phyloP scores from a whole-genome alignment of 2,888 invertebrate species.

The Cephalotes varians region DNA sequence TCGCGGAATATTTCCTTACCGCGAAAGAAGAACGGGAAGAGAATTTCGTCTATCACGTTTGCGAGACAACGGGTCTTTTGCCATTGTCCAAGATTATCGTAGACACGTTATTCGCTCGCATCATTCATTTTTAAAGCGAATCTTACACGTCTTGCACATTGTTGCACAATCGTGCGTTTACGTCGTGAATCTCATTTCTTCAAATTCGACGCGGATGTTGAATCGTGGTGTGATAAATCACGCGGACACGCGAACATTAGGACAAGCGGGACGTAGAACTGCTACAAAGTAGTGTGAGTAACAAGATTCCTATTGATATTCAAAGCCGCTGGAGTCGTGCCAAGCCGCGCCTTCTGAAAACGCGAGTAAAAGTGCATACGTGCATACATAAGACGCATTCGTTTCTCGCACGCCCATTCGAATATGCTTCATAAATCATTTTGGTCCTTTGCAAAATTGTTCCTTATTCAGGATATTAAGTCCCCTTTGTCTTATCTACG shows the following conservation, averaged over 20 bases:
- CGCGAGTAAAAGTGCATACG: neutral
- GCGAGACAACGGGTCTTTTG: neutral
- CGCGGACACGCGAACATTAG: conserved; percentile 60
- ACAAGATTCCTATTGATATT: conserved; percentile 78
- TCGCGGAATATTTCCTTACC: conserved; percentile 31
- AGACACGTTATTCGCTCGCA: neutral
- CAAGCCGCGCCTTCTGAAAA: conserved; percentile 53
- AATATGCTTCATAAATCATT: neutral
- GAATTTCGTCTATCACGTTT: neutral
- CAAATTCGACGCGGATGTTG: neutral
- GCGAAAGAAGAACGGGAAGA: neutral
- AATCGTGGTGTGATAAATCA: conserved; percentile 62
- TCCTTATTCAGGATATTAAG: neutral
- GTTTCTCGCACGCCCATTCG: neutral
- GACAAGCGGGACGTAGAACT: conserved; percentile 45
- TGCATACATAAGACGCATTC: neutral
- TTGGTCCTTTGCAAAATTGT: neutral
- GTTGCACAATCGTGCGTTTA: neutral
- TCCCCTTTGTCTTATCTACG: neutral
- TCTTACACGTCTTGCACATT: neutral
- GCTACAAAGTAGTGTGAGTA: conserved; percentile 73
- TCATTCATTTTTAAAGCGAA: neutral
- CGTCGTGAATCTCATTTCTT: neutral
- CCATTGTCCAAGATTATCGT: conserved; percentile 10
- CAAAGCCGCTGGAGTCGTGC: conserved; percentile 70